Base-by-base conservation (phyloP, 2,113 vertebrate species). In the Halichoeres trimaculatus region DNA sequence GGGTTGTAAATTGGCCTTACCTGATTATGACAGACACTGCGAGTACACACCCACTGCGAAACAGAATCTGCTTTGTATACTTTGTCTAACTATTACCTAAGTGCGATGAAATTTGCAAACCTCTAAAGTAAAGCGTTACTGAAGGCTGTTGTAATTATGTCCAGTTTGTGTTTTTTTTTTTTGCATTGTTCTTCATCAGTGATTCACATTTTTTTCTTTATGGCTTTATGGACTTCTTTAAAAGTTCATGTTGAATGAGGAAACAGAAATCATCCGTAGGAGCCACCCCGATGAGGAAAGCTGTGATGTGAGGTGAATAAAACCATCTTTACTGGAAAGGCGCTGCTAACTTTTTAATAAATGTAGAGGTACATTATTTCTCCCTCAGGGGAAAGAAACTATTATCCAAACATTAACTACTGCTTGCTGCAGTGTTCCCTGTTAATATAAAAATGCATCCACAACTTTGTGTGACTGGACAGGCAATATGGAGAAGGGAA, bases 381-480 rank as follows among this genome's bases (percentile, higher is more conserved):
- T 41, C 26, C 48, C 36, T 22, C 55, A 50, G 52, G 30, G 9
- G 35, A 50, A 24, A 43, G 10, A 58, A 70, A 79, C 58, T 35
- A 45, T 80, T 60, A 68, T 61, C 10, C 2, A 65, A 72, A 72
- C 24, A 65, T 53, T 30, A 62, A 66, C 17, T 30, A 4, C 50
- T 65, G 59, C 11, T 64, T 36, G 17, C 45, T 53, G 22, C 13
- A 8, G 9, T 53, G 55, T 30, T 52, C 20, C 0, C 24, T 70
- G 64, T 55, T 57, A 16, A 23, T 57, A 70, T 20, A 10, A 63
- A 55, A 70, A 67, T 53, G n/a, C 19, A 24, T 64, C 34, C 12
- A 67, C 23, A 20, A 22, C 43, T 53, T 6, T 45, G 26, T 60
- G 17, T 60, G 57, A 75, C 23, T 48, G 22, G 59, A 67, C 56